A percentile compares a stretch with the other conserved stretches of the same genome.
Evolutionary conservation across 2,113 vertebrate species (phyloP).

Genomic region (Bothrops jararaca): DNA sequence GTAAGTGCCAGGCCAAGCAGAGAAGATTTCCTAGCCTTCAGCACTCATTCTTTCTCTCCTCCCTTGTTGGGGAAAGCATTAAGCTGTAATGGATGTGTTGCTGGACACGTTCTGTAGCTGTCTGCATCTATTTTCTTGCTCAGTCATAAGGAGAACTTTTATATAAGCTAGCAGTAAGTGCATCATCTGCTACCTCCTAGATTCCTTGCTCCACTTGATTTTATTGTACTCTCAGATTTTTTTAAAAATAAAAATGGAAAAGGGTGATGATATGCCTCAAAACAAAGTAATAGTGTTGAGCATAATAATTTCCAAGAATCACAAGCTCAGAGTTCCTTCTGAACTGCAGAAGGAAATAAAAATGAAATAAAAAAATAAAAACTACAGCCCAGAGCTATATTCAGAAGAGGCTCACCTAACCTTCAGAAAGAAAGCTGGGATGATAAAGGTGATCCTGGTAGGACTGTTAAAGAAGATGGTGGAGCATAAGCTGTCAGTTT

Average conservation of each 20-base stretch:
- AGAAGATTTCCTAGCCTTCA: accelerated
- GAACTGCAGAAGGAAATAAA: neutral
- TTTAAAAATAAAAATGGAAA: neutral
- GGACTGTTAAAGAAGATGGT: neutral
- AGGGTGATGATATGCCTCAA: neutral
- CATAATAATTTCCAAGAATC: neutral
- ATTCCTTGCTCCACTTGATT: neutral
- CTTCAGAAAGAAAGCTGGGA: neutral
- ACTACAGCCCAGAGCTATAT: neutral
- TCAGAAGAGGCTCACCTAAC: neutral
- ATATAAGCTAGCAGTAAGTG: neutral
- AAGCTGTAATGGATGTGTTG: neutral
- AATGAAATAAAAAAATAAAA: no score
- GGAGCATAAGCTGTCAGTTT: neutral
- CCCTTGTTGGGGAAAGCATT: accelerated
- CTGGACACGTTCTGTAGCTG: neutral
- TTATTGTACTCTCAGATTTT: neutral
- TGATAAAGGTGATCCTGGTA: neutral
- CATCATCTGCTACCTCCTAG: neutral
- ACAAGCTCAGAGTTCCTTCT: neutral
- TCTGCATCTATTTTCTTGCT: neutral
- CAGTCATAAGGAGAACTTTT: neutral
- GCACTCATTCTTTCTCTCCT: neutral
- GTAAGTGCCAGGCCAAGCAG: conserved; percentile 66
- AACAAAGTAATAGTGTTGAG: neutral